Percentiles rank a stretch among this genome's conserved stretches.
Evolutionary conservation across 2,113 vertebrate genomes (phyloP).

Genomic region (Suncus etruscus): DNA sequence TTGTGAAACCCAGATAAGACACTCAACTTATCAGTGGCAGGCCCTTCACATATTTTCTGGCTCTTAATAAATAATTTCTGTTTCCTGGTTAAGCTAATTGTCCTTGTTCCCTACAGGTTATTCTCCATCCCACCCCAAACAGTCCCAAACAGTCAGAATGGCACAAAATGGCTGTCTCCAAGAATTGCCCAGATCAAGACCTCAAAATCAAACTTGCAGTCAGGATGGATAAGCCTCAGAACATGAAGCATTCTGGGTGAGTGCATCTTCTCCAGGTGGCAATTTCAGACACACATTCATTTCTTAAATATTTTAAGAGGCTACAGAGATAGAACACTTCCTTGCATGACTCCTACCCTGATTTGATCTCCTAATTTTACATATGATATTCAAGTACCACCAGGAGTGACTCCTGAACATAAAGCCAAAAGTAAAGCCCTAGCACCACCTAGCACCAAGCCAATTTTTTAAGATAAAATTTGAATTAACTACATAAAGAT

Average conservation of each 20-base stretch:
- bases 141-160: slow-evolving; percentile 98
- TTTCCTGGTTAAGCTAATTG: slow-evolving; percentile 1
- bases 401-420: too few species aligned
- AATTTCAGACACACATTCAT: neutral
- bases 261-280: neutral
- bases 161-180: slow-evolving; percentile 98
- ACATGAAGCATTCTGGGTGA: slow-evolving; percentile 99
- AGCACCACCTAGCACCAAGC: neutral
- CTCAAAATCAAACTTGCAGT: slow-evolving; percentile 98
- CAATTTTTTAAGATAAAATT: slow-evolving; percentile 4
- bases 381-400: too few species aligned
- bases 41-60: neutral
- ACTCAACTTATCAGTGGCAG: neutral
- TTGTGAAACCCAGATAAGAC: too few species aligned
- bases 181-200: slow-evolving; percentile 97
- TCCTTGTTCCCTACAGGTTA: slow-evolving; percentile 90
- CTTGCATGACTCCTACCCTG: too few species aligned
- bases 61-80: too few species aligned
- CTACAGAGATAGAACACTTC: too few species aligned
- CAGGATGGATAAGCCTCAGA: slow-evolving; percentile 99
- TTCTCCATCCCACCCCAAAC: slow-evolving; percentile 98
- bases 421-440: too few species aligned
- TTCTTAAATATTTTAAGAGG: neutral
- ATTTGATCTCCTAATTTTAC: too few species aligned
- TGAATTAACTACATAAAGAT: slow-evolving; percentile 1